A percentile compares a stretch with the other conserved stretches of the same genome.
These are phyloP conservation scores for Cryptotermes secundus DNA, from an alignment of 1,140 invertebrate species.

Conservation along the genomic window DNA sequence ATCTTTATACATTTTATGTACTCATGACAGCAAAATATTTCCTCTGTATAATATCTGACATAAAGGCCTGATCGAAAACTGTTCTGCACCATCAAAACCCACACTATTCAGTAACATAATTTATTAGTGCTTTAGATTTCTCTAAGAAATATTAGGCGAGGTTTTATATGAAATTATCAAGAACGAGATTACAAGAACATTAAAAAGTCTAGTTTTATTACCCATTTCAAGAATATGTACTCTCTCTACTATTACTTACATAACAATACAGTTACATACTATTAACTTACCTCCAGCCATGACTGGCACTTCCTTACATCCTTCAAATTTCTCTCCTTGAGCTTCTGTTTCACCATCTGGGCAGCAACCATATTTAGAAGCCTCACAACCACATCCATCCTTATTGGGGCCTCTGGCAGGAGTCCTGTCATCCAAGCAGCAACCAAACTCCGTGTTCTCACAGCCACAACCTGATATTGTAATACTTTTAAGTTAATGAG, in stretches of 20 bases:
- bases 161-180: too few relatives aligned
- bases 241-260: background rate
- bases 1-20: too few relatives aligned
- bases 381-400: slow-evolving; percentile 74
- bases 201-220: background rate
- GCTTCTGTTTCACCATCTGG: slow-evolving; percentile 78
- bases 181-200: background rate
- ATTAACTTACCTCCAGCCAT: slow-evolving; percentile 58
- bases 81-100: too few relatives aligned
- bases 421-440: slow-evolving; percentile 82
- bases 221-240: too few relatives aligned
- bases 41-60: too few relatives aligned
- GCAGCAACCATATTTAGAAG: slow-evolving; percentile 83
- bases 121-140: too few relatives aligned
- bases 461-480: slow-evolving; percentile 77
- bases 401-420: slow-evolving; percentile 68
- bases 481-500: too few relatives aligned
- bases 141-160: too few relatives aligned
- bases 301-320: slow-evolving; percentile 69
- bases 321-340: slow-evolving; percentile 77
- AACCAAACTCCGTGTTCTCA: slow-evolving; percentile 74
- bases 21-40: too few relatives aligned
- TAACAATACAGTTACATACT: background rate
- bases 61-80: too few relatives aligned
- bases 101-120: too few relatives aligned